Conservation (phyloP, 2,113 vertebrate species). For the Cyprinus carpio region DNA sequence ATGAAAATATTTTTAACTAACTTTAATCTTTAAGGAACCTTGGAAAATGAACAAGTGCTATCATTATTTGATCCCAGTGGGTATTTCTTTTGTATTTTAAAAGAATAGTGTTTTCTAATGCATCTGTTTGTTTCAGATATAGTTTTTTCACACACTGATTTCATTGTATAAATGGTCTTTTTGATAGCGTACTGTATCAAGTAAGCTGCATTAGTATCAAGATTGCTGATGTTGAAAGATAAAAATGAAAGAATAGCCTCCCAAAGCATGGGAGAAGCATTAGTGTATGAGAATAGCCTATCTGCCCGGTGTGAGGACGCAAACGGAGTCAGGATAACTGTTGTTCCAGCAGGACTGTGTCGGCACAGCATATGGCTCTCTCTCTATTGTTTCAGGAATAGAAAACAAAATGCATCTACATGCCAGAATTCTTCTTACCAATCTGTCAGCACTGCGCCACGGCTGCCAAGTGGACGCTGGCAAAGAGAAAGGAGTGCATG, state of each 20-base stretch:
- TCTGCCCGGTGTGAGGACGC: slow-evolving; percentile 31
- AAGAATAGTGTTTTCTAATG: neutral
- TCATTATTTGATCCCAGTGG: neutral
- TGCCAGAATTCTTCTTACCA: slow-evolving; percentile 49
- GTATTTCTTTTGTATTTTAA: neutral
- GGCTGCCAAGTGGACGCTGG: slow-evolving; percentile 46
- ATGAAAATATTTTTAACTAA: too few relatives aligned
- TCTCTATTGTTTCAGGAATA: slow-evolving; percentile 46
- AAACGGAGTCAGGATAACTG: neutral
- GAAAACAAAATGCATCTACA: slow-evolving; percentile 41
- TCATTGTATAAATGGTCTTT: neutral
- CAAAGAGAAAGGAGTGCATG: slow-evolving; percentile 40
- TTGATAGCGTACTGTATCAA: neutral
- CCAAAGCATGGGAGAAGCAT: neutral
- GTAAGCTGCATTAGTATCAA: neutral
- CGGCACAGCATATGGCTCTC: slow-evolving; percentile 52
- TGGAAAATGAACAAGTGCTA: neutral
- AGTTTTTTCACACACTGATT: neutral
- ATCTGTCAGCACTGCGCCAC: slow-evolving; percentile 36
- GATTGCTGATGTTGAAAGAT: neutral
- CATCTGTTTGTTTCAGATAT: neutral
- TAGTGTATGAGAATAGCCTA: neutral
- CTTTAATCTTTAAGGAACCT: neutral
- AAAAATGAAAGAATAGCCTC: neutral
- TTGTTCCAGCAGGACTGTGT: slow-evolving; percentile 36